phyloP scores from a whole-genome alignment of 2,797 vertebrate genomes.

The Sphenodon punctatus region DNA sequence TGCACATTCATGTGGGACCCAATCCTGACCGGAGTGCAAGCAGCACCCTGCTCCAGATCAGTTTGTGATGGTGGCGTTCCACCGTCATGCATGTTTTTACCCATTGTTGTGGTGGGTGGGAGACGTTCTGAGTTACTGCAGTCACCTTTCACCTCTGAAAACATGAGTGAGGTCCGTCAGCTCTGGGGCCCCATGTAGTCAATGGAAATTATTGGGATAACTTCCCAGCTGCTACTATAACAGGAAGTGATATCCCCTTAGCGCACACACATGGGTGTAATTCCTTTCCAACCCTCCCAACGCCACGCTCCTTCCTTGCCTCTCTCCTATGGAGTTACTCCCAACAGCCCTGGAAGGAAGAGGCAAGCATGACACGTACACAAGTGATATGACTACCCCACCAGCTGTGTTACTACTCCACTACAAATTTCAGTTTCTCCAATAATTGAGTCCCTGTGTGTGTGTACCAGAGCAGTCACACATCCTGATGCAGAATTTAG shows the following conservation, averaged over 20 bases:
- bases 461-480: background rate
- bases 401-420: no score
- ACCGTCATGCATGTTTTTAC: no score
- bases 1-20: no score
- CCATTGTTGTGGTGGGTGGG: background rate
- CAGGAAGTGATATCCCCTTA: background rate
- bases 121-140: background rate
- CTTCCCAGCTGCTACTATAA: conserved; percentile 1
- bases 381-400: no score
- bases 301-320: no score
- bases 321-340: background rate
- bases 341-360: background rate
- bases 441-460: background rate
- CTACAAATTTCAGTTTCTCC: background rate
- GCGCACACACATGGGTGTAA: background rate
- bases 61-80: no score
- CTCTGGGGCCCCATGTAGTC: accelerated
- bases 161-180: background rate
- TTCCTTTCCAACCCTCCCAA: background rate
- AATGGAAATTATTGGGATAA: background rate
- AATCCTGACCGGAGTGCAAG: no score
- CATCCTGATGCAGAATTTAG: background rate
- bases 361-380: background rate
- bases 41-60: no score
- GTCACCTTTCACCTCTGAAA: background rate